Evolutionary conservation across 2,797 vertebrate species (phyloP).

Genomic region (Psittacula derbiana): DNA sequence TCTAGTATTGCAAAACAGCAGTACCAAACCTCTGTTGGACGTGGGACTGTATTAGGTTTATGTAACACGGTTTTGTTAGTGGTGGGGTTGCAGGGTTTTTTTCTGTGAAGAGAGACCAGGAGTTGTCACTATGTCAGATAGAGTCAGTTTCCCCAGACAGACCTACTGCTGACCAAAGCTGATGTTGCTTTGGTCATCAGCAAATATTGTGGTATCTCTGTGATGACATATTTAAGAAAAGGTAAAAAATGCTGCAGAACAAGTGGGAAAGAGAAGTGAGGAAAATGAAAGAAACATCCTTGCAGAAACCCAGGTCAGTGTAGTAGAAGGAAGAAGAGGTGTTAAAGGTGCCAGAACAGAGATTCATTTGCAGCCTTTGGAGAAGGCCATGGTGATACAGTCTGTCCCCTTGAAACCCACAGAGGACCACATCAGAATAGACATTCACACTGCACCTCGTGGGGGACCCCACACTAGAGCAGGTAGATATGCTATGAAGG

Average conservation of each 20-base stretch:
- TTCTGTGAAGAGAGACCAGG: neutral
- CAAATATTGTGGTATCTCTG: fast-evolving
- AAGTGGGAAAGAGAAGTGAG: neutral
- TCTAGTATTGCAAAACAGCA: neutral
- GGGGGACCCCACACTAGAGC: neutral
- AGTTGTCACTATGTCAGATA: neutral
- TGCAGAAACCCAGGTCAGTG: neutral
- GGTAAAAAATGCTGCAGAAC: neutral
- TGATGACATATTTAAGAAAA: neutral
- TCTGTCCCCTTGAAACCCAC: neutral
- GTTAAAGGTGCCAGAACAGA: neutral
- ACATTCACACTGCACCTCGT: neutral
- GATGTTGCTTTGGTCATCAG: neutral
- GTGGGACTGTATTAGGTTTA: fast-evolving
- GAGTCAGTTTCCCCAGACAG: neutral
- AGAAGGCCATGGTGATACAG: fast-evolving
- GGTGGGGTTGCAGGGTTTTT: neutral
- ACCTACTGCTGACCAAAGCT: neutral
- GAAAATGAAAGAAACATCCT: neutral
- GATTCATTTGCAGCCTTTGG: neutral
- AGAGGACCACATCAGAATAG: neutral
- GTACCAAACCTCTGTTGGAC: neutral
- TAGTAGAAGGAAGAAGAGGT: neutral
- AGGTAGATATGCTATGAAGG: neutral
- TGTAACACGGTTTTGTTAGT: fast-evolving